phyloP scores from a whole-genome alignment of 2,113 vertebrate genomes.

The Equus quagga region DNA sequence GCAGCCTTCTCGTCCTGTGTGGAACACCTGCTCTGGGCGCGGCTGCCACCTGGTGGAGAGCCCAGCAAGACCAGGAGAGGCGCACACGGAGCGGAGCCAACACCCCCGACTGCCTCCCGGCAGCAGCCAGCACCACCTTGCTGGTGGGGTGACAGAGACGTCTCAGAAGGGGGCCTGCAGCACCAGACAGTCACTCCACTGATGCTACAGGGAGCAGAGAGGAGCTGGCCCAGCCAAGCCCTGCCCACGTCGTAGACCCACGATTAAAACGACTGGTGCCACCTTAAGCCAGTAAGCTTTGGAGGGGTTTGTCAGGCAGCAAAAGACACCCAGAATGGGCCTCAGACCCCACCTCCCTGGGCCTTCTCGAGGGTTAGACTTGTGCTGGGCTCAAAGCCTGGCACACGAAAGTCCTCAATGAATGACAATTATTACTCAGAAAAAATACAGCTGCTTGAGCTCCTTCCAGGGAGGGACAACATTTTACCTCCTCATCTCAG shows the following conservation, averaged over 20 bases:
- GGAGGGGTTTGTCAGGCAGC: background rate
- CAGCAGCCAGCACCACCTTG: background rate
- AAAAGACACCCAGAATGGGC: background rate
- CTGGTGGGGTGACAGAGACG: background rate
- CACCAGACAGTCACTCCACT: background rate
- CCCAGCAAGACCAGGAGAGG: background rate
- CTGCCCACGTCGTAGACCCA: background rate
- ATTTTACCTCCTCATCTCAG: background rate
- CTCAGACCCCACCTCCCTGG: background rate
- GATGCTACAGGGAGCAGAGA: background rate
- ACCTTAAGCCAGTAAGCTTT: background rate
- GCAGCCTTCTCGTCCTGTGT: background rate
- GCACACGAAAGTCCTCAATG: background rate
- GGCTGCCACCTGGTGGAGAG: background rate
- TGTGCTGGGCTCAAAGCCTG: background rate
- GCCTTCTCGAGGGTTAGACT: background rate
- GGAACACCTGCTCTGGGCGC: background rate
- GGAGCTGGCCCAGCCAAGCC: background rate
- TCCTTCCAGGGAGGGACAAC: background rate
- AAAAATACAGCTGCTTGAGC: background rate
- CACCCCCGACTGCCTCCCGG: background rate
- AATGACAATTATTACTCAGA: background rate
- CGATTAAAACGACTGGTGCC: background rate
- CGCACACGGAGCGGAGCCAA: background rate
- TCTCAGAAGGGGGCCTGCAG: background rate